phyloP scores from a whole-genome alignment of 2,113 vertebrate species.

The Riparia riparia region DNA sequence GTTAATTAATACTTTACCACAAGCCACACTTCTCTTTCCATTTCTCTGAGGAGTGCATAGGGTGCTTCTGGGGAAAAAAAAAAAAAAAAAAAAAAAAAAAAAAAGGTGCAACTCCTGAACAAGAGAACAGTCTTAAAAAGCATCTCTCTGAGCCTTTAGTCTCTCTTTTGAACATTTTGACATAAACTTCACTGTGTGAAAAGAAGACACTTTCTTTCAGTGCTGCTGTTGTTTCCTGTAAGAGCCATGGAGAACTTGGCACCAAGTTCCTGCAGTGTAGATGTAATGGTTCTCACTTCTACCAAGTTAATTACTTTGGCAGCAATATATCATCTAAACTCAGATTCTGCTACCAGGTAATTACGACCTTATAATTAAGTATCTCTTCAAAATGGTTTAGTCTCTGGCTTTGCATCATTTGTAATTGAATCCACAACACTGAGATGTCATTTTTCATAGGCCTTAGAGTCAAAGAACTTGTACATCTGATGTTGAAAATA shows the following conservation, averaged over 20 bases:
- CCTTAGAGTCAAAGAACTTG: background rate
- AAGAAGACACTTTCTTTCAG: background rate
- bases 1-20: background rate
- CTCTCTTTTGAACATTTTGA: background rate
- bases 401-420: background rate
- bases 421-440: background rate
- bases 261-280: background rate
- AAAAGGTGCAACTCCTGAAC: background rate
- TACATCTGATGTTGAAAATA: background rate
- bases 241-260: background rate
- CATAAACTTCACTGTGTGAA: background rate
- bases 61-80: background rate
- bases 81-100: background rate
- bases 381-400: background rate
- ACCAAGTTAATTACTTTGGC: background rate
- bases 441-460: background rate
- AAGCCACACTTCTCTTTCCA: background rate
- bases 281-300: background rate
- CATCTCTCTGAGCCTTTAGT: background rate
- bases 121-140: background rate
- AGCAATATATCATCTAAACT: background rate
- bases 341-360: background rate
- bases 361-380: conserved; percentile 31
- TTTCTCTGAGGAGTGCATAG: background rate
- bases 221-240: background rate